phyloP scores from a whole-genome alignment of 2,888 invertebrate genomes.

The Andrena camellia region DNA sequence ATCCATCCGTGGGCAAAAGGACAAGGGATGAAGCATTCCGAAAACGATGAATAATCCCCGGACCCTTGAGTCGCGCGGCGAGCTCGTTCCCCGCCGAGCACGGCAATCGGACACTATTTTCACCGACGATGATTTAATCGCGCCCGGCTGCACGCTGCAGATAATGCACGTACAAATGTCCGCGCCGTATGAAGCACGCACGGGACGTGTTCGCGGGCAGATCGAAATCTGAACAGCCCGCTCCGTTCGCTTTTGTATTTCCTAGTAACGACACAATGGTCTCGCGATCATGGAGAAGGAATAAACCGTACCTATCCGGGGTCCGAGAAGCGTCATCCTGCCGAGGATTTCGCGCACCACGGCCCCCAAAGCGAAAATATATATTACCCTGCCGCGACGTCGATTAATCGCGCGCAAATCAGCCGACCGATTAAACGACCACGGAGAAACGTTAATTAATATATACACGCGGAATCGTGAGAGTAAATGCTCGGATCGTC shows the following conservation, averaged over 20 bases:
- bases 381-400: too few relatives aligned
- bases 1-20: neutral
- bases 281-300: constrained; percentile 68
- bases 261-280: constrained; percentile 73
- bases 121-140: constrained; percentile 51
- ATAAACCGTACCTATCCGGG: constrained; percentile 24
- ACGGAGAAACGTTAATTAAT: constrained; percentile 44
- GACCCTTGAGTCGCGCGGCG: neutral
- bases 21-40: neutral
- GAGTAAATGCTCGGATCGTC: constrained; percentile 10
- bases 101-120: constrained; percentile 30
- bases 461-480: constrained; percentile 22
- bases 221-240: constrained; percentile 48
- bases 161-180: constrained; percentile 50
- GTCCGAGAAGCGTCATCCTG: neutral
- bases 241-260: constrained; percentile 62
- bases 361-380: too few relatives aligned
- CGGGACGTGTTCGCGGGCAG: constrained; percentile 26
- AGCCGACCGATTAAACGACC: neutral
- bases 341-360: neutral
- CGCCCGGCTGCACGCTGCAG: constrained; percentile 2
- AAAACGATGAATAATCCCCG: constrained; percentile 34
- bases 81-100: neutral
- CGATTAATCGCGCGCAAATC: constrained; percentile 4
- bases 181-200: constrained; percentile 4